These are phyloP conservation scores for Oxyura jamaicensis DNA, from an alignment of 2,113 vertebrate species.

Conservation along the genomic window DNA sequence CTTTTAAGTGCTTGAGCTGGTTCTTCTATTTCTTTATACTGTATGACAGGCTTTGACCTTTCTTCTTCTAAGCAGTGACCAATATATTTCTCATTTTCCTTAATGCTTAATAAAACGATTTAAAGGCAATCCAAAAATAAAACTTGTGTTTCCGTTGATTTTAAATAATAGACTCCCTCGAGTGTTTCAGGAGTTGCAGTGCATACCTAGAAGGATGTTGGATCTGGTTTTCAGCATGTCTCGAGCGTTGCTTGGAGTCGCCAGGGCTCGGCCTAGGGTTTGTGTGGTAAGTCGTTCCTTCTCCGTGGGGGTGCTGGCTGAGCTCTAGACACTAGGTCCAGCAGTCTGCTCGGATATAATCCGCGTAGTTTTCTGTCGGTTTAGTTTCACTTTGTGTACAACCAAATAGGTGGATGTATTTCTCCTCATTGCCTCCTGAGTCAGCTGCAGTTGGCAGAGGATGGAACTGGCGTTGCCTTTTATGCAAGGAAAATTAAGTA, in stretches of 20 bases:
- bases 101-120: background rate
- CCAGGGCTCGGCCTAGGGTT: fast-evolving
- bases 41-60: background rate
- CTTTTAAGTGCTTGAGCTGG: background rate
- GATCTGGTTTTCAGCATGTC: background rate
- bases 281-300: background rate
- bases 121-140: background rate
- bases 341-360: no score
- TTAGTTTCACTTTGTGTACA: background rate
- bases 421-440: fast-evolving
- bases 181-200: background rate
- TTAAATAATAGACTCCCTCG: background rate
- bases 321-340: background rate
- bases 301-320: fast-evolving
- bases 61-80: background rate
- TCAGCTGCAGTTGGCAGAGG: background rate
- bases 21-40: background rate
- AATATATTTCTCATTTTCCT: background rate
- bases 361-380: background rate
- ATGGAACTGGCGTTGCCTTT: background rate
- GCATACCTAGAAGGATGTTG: background rate
- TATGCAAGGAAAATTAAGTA: fast-evolving
- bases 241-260: background rate
- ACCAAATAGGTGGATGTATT: background rate
- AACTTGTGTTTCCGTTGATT: background rate